Evolutionary conservation across 1,140 invertebrate genomes (phyloP).

Genomic region (Thalassaphorura encarpata): DNA sequence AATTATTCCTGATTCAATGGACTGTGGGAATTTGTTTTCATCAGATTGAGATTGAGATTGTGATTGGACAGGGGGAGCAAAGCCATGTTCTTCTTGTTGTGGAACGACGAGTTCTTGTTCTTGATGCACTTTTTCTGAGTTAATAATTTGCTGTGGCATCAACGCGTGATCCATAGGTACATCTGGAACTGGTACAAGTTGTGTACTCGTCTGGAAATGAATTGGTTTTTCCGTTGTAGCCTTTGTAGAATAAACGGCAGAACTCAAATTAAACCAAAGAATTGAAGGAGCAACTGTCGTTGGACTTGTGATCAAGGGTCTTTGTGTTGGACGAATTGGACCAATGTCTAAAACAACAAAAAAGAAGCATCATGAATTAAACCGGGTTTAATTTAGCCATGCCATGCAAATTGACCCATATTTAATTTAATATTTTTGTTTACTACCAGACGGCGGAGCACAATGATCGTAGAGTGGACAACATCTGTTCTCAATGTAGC

Average conservation of each 20-base stretch:
- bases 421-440: background rate
- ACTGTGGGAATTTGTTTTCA: too few species aligned
- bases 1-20: too few species aligned
- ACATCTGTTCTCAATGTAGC: slow-evolving; percentile 46
- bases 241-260: background rate
- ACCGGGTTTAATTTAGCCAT: too few species aligned
- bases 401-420: too few species aligned
- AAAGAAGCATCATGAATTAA: too few species aligned
- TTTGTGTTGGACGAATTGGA: slow-evolving; percentile 12
- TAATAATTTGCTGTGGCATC: too few species aligned
- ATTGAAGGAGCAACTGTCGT: slow-evolving; percentile 4
- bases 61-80: too few species aligned
- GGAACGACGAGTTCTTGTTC: too few species aligned
- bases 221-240: background rate
- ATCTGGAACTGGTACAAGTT: background rate
- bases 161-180: background rate
- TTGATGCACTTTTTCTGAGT: too few species aligned
- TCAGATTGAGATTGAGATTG: too few species aligned
- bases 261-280: slow-evolving; percentile 19
- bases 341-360: too few species aligned
- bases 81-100: too few species aligned
- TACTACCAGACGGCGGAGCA: slow-evolving; percentile 39
- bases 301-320: slow-evolving; percentile 7
- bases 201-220: background rate
- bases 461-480: slow-evolving; percentile 70